Conservation (phyloP, 53 echinoderm and acorn worm species). For the Astropecten irregularis region DNA sequence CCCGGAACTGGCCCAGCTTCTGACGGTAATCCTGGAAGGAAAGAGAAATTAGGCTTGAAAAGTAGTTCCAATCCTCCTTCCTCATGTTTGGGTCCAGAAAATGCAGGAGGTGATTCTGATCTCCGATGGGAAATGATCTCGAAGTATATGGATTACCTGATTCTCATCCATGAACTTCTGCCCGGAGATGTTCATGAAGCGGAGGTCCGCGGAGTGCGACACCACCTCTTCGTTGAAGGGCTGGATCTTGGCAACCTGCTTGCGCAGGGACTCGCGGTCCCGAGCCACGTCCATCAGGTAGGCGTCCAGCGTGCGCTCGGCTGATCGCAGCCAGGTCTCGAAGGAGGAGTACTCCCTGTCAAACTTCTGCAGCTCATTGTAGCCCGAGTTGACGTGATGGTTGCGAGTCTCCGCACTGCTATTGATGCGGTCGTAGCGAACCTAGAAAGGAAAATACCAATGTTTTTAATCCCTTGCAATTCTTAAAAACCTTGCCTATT, state of each 20-base stretch:
- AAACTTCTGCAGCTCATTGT: conserved; percentile 94
- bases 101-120: no score
- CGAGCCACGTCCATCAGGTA: conserved; percentile 87
- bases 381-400: conserved; percentile 78
- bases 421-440: conserved; percentile 76
- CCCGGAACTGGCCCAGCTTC: conserved; percentile 80
- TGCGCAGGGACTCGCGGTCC: conserved; percentile 83
- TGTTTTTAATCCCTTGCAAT: neutral
- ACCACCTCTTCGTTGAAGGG: conserved; percentile 97
- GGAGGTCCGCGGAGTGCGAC: conserved; percentile 89
- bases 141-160: no score
- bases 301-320: conserved; percentile 89
- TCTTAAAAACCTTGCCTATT: no score
- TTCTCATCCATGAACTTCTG: conserved; percentile 92
- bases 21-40: conserved; percentile 70
- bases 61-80: neutral
- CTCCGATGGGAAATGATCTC: no score
- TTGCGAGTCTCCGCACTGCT: conserved; percentile 79
- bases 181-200: conserved; percentile 96
- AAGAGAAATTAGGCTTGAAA: neutral
- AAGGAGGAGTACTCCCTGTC: conserved; percentile 91
- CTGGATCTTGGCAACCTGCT: conserved; percentile 91
- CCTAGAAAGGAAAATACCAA: conserved; percentile 33
- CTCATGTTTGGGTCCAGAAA: no score
- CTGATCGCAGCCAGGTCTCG: conserved; percentile 90